These are phyloP conservation scores for Frankliniella fusca DNA, from an alignment of 2,888 invertebrate species.

Conservation along the genomic window DNA sequence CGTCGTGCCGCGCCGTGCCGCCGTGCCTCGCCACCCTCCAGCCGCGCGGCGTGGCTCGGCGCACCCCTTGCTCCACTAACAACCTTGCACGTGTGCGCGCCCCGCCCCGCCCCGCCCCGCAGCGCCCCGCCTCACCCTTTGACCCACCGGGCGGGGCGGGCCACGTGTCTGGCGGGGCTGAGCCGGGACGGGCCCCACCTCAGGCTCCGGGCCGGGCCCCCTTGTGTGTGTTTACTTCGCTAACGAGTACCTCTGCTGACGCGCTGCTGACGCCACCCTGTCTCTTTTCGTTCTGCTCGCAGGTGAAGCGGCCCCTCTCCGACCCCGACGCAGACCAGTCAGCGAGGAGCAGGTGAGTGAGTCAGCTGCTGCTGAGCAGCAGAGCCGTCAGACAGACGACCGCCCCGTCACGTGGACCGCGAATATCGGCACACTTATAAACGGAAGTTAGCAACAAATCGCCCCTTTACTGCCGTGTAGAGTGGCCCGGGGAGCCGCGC, in stretches of 20 bases:
- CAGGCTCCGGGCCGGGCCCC: too few relatives aligned
- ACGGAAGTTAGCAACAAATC: too few relatives aligned
- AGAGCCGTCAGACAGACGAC: neutral
- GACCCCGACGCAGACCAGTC: neutral
- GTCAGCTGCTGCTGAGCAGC: neutral
- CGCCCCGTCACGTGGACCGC: too few relatives aligned
- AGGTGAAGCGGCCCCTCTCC: conserved; percentile 12
- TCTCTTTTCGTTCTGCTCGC: neutral
- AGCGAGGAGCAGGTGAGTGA: neutral
- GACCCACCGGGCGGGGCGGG: neutral
- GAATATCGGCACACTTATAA: too few relatives aligned
- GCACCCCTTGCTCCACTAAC: neutral
- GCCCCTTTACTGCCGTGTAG: too few relatives aligned
- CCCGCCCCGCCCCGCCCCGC: neutral
- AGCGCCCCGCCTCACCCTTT: neutral
- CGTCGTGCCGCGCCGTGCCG: neutral
- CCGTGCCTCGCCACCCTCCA: neutral
- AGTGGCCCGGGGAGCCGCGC: too few relatives aligned
- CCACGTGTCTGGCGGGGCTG: neutral
- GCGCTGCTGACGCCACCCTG: neutral
- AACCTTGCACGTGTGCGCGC: conserved; percentile 6
- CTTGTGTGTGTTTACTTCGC: neutral
- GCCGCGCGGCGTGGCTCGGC: neutral
- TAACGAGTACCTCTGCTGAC: neutral
- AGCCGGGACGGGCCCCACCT: too few relatives aligned